Percentiles rank a stretch among this genome's conserved stretches.
Evolutionary conservation across 92 coral and sea anemone species (phyloP).

Genomic region (Paramuricea clavata): DNA sequence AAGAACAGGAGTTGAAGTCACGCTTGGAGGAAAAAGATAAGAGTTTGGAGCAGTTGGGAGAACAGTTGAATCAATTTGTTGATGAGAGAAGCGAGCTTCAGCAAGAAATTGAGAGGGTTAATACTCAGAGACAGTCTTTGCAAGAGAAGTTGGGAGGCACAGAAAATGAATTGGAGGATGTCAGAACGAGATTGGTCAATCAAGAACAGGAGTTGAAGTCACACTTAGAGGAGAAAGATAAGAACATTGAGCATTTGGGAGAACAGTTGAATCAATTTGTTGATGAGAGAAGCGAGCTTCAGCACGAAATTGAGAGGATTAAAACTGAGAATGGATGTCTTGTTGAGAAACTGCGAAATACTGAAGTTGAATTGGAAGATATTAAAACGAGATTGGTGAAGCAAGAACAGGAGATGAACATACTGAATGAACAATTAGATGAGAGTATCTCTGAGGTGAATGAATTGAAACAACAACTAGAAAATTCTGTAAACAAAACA

Average conservation of each 20-base stretch:
- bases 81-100: neutral
- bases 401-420: neutral
- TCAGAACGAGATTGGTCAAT: neutral
- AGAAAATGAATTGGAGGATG: neutral
- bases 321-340: neutral
- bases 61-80: neutral
- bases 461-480: constrained; percentile 25
- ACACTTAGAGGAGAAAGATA: neutral
- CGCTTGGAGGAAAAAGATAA: neutral
- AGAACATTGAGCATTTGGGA: neutral
- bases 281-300: neutral
- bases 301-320: neutral
- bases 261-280: neutral
- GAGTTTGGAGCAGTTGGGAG: neutral
- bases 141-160: neutral
- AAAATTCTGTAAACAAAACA: neutral
- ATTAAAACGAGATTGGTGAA: neutral
- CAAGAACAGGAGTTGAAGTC: neutral
- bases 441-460: neutral
- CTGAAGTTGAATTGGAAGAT: neutral
- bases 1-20: neutral
- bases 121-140: neutral
- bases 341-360: neutral
- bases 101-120: neutral
- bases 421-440: neutral